A percentile compares a stretch with the other conserved stretches of the same genome.
These are phyloP conservation scores for Ia io DNA, from an alignment of 2,113 vertebrate genomes.

Conservation along the genomic window DNA sequence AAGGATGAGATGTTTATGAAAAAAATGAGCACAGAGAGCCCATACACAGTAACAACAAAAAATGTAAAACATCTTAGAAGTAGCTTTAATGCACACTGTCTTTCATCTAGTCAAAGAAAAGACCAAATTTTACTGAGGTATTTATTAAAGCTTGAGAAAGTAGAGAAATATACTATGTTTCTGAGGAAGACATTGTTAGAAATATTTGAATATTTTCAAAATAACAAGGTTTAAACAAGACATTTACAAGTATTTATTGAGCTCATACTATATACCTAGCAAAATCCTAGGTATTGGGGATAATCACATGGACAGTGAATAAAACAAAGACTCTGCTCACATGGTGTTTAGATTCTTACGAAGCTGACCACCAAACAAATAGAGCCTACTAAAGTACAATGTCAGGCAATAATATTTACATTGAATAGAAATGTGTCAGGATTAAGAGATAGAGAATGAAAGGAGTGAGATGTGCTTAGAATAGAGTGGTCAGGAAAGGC, in stretches of 20 bases:
- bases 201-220: conserved; percentile 27
- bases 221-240: not conserved
- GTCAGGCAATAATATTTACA: not conserved
- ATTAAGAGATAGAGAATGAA: not conserved
- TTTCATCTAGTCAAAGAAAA: not conserved
- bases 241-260: not conserved
- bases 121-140: not conserved
- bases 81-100: not conserved
- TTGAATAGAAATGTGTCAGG: not conserved
- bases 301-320: not conserved
- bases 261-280: not conserved
- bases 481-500: not conserved
- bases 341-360: not conserved
- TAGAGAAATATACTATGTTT: not conserved
- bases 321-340: not conserved
- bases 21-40: not conserved
- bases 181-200: not conserved
- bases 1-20: not conserved
- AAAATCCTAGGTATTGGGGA: not conserved
- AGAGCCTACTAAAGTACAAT: not conserved
- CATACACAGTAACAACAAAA: not conserved
- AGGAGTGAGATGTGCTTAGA: not conserved
- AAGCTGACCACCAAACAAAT: not conserved
- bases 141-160: conserved; percentile 31
- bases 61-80: not conserved